Conservation (phyloP, 1,140 invertebrate genomes). For the Pseudachorutes palmiensis region DNA sequence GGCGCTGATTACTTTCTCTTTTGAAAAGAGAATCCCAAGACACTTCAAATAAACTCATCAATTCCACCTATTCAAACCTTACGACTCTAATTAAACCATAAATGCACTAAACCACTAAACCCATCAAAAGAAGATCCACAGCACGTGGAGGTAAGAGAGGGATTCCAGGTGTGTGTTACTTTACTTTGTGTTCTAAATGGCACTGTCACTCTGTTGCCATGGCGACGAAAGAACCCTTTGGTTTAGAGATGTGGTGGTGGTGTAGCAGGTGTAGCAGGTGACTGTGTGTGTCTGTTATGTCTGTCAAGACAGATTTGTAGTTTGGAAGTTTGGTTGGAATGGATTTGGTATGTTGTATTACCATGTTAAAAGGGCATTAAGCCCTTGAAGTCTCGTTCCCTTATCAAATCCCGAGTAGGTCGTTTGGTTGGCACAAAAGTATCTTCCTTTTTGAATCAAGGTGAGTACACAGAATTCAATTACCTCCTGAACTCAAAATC, state of each 20-base stretch:
- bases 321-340: neutral
- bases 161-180: neutral
- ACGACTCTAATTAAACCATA: no score
- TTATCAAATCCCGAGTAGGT: neutral
- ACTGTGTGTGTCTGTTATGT: neutral
- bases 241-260: neutral
- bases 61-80: no score
- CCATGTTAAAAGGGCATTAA: constrained; percentile 11
- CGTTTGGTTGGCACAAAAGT: neutral
- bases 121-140: no score
- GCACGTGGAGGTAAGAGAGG: no score
- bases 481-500: neutral
- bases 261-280: neutral
- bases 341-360: neutral
- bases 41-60: no score
- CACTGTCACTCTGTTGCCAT: neutral
- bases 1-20: neutral
- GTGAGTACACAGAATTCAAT: neutral
- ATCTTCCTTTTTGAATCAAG: constrained; percentile 3
- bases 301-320: constrained; percentile 1
- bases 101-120: no score
- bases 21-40: no score
- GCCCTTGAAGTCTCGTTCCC: neutral
- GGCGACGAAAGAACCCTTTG: neutral
- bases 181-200: neutral